phyloP scores from a whole-genome alignment of 2,797 vertebrate genomes.

The Enteromius anoplus region DNA sequence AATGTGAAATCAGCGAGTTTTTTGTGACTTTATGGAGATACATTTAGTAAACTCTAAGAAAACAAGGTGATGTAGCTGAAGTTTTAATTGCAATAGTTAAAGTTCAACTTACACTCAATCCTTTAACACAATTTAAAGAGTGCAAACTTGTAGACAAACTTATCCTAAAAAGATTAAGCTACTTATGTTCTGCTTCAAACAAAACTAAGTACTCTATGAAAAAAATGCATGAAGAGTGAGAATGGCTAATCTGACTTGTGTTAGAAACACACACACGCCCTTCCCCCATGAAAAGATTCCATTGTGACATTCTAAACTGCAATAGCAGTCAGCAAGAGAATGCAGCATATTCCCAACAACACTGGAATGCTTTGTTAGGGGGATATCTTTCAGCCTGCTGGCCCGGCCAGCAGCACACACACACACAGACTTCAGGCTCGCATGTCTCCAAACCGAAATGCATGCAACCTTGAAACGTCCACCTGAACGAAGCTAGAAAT shows the following conservation, averaged over 20 bases:
- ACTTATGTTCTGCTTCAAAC: constrained; percentile 16
- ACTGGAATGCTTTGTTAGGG: constrained; percentile 70
- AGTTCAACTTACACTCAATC: background rate
- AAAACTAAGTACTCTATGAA: constrained; percentile 7
- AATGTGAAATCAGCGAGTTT: background rate
- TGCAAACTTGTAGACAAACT: background rate
- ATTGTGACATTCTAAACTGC: constrained; percentile 61
- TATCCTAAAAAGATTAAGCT: background rate
- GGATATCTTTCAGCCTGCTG: constrained; percentile 63
- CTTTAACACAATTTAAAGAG: background rate
- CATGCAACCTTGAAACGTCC: constrained; percentile 38
- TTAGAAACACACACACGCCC: constrained; percentile 37
- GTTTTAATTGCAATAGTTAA: background rate
- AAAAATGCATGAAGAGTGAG: constrained; percentile 46
- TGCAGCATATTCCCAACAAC: constrained; percentile 64
- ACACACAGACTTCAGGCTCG: background rate
- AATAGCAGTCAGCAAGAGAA: constrained; percentile 44
- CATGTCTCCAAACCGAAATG: background rate
- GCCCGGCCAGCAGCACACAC: constrained; percentile 1
- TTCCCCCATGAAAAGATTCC: constrained; percentile 57
- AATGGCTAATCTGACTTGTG: constrained; percentile 49
- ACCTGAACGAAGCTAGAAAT: background rate
- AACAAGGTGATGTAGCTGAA: background rate
- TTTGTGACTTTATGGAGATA: background rate
- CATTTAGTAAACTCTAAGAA: background rate